A percentile compares a stretch with the other conserved stretches of the same genome.
Conservation (phyloP, 1,140 invertebrate species). For the Andricus grossulariae region DNA sequence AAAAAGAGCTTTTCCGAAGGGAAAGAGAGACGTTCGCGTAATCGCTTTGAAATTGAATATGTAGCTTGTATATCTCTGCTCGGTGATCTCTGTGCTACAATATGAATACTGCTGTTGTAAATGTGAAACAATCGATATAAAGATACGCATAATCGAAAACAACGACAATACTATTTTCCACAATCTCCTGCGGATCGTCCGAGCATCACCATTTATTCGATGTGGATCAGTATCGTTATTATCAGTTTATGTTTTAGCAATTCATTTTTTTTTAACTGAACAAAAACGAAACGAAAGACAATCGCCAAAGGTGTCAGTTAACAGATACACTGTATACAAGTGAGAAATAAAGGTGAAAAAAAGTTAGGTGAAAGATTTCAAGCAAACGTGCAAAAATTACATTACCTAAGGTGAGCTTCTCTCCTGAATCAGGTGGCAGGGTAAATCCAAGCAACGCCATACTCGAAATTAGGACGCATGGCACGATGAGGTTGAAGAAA, state of each 20-base stretch:
- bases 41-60: constrained; percentile 8
- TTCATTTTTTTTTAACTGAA: constrained; percentile 30
- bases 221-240: constrained; percentile 40
- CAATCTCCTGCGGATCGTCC: constrained; percentile 24
- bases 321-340: constrained; percentile 39
- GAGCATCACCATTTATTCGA: constrained; percentile 37
- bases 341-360: constrained; percentile 30
- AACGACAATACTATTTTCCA: neutral
- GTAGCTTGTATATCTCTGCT: neutral
- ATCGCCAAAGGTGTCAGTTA: constrained; percentile 37
- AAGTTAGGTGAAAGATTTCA: neutral
- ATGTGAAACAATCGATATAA: constrained; percentile 9
- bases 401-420: constrained; percentile 98
- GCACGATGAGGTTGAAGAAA: constrained; percentile 99
- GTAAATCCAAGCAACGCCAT: constrained; percentile 99
- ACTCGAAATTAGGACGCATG: constrained; percentile 98
- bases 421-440: constrained; percentile 97
- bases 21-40: neutral
- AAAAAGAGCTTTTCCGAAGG: neutral
- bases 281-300: constrained; percentile 29
- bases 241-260: constrained; percentile 39
- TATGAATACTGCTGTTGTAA: neutral
- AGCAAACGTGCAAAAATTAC: constrained; percentile 63
- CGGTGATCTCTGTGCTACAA: constrained; percentile 4
- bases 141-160: neutral